Evolutionary conservation across 2,113 vertebrate genomes (phyloP).

Genomic region (Pomatorhinus ruficollis): DNA sequence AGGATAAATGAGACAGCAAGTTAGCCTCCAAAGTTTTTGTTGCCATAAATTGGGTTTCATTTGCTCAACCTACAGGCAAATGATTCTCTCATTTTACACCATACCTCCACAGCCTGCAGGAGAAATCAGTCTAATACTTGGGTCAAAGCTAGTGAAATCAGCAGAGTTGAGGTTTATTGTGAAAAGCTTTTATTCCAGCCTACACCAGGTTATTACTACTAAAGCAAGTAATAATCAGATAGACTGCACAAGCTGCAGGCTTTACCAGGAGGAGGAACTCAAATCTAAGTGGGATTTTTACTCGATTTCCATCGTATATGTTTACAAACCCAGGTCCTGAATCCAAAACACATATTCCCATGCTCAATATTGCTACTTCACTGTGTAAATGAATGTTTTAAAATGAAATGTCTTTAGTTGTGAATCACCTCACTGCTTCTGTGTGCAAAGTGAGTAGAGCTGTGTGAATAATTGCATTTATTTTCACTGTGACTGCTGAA

Average conservation of each 20-base stretch:
- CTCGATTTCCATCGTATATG: background rate
- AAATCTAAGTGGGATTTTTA: background rate
- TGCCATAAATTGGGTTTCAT: background rate
- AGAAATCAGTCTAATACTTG: background rate
- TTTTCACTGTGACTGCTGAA: background rate
- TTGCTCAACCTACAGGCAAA: background rate
- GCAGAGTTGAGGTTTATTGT: background rate
- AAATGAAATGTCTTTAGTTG: background rate
- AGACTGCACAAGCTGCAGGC: background rate
- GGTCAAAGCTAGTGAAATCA: background rate
- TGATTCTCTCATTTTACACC: background rate
- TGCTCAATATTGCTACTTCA: background rate
- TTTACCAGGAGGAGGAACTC: background rate
- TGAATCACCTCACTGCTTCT: background rate
- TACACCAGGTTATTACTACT: background rate
- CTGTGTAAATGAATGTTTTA: background rate
- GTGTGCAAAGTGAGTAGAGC: background rate
- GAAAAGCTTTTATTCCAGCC: background rate
- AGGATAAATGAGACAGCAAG: constrained; percentile 29
- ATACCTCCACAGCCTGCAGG: background rate
- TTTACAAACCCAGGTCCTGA: background rate
- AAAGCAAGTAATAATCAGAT: background rate
- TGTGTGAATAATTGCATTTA: background rate
- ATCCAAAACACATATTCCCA: background rate
- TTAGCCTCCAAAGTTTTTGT: background rate